Percentiles rank a stretch among this genome's conserved stretches.
phyloP scores from a whole-genome alignment of 2,888 invertebrate species.

The Hetaerina titia region DNA sequence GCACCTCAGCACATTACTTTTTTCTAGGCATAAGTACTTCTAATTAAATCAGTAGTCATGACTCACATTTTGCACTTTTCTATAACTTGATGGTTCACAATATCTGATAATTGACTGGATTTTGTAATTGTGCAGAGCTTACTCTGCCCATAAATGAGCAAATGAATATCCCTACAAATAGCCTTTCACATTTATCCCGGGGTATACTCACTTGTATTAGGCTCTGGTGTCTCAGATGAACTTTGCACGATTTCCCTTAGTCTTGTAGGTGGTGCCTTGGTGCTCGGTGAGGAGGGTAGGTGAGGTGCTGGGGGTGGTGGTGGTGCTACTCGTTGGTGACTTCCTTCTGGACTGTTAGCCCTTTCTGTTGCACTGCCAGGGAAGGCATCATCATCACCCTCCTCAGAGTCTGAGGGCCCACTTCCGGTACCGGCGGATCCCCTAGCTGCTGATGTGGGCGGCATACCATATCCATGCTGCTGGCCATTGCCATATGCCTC shows the following conservation, averaged over 20 bases:
- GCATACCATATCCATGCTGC: slow-evolving; percentile 54
- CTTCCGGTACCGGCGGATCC: slow-evolving; percentile 43
- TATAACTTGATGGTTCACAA: neutral
- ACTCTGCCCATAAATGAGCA: too few relatives aligned
- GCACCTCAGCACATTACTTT: too few relatives aligned
- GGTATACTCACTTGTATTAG: slow-evolving; percentile 89
- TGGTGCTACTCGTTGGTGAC: slow-evolving; percentile 72
- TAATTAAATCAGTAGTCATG: too few relatives aligned
- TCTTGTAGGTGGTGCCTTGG: slow-evolving; percentile 75
- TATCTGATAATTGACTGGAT: slow-evolving; percentile 15
- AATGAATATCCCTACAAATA: too few relatives aligned
- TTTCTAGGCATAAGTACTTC: too few relatives aligned
- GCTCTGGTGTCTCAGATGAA: slow-evolving; percentile 82
- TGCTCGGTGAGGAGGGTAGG: slow-evolving; percentile 74
- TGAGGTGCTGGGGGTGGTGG: slow-evolving; percentile 78
- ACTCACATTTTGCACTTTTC: too few relatives aligned
- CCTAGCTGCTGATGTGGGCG: neutral
- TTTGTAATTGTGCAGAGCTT: too few relatives aligned
- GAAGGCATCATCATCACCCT: slow-evolving; percentile 64
- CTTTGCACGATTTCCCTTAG: slow-evolving; percentile 49
- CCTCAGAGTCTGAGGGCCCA: slow-evolving; percentile 52
- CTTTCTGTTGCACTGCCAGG: slow-evolving; percentile 55
- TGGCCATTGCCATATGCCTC: slow-evolving; percentile 34
- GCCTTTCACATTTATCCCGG: too few relatives aligned
- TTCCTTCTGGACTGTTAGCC: slow-evolving; percentile 45